phyloP scores from a whole-genome alignment of 2,888 invertebrate species.

The Drosophila meridiana region DNA sequence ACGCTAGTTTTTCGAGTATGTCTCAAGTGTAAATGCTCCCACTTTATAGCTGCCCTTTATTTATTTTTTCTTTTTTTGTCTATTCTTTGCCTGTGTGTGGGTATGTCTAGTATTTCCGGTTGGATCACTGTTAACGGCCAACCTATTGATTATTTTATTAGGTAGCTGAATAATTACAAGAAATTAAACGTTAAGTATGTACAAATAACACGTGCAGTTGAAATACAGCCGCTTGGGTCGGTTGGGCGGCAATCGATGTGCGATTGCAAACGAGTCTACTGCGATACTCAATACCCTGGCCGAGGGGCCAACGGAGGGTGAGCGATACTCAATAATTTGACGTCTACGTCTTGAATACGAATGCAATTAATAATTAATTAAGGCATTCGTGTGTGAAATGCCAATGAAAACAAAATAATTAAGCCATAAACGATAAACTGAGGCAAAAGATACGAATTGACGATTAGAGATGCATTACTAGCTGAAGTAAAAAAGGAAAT shows the following conservation, averaged over 20 bases:
- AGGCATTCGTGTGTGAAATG: constrained; percentile 69
- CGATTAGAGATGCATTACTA: background rate
- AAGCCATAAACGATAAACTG: constrained; percentile 26
- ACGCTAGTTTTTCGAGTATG: constrained; percentile 33
- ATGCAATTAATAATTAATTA: constrained; percentile 67
- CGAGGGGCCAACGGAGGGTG: background rate
- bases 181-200: constrained; percentile 55
- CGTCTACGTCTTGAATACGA: constrained; percentile 24
- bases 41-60: constrained; percentile 23
- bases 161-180: constrained; percentile 72
- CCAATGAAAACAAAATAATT: constrained; percentile 42
- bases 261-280: constrained; percentile 23
- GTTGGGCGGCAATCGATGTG: background rate
- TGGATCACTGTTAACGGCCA: constrained; percentile 45
- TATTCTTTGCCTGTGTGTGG: background rate
- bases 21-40: constrained; percentile 42
- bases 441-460: constrained; percentile 5
- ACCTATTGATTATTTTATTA: constrained; percentile 66
- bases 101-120: constrained; percentile 69
- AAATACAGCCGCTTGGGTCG: constrained; percentile 9
- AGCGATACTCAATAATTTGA: constrained; percentile 38
- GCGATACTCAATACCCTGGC: constrained; percentile 38
- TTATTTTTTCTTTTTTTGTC: background rate
- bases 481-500: background rate
- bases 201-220: constrained; percentile 43